Evolutionary conservation across 2,888 invertebrate species (phyloP), one percentile per base, ranked within the genome.

Genomic region (Drosophila nr. fundita): DNA sequence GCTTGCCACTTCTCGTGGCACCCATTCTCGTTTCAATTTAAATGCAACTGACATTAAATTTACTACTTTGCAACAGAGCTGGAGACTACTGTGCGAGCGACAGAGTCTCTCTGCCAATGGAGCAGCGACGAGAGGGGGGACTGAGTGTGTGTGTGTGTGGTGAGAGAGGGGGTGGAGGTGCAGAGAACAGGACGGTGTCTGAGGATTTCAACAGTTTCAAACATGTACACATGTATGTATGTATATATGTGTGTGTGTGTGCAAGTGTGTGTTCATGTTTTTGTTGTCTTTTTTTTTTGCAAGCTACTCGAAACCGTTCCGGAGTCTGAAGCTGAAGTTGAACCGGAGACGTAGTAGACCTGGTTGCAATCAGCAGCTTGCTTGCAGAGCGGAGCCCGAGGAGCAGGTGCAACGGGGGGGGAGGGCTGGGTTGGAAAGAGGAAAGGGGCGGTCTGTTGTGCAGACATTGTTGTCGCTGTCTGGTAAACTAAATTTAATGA

Each of bases 21-120:
- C 42, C 27, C 72, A 76, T 66, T 78, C 82, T 59, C 79, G 82
- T 81, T 88, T 86, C 90, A 90, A 88, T 90, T 90, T 87, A 89
- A 90, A 87, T 90, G 78, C 87, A 90, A 89, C 87, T 88, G 87
- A 87, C 87, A 86, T 90, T 88, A 87, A 87, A 90, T 90, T 87
- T 87, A 88, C 83, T 83, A 86, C 90, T 90, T 89, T 90, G 89
- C 76, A 86, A 79, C 84, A 77, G 69, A 60, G 64, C 30, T 50
- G 64, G 27, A 49, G 73, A 87, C 87, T 80, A 79, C 84, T 73
- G 81, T 78, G 38, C 27, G 64, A 59, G 70, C 58, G 42, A 57
- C 32, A 48, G 49, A 42, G 58, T 34, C 45, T 5, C 45, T 4
- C 32, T 30, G 11, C 42, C 21, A 30, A 27, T 32, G 49, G n/a